Evolutionary conservation across 2,888 invertebrate species (phyloP), one percentile per base, ranked within the genome.

Genomic region (Leucophora obtusa): DNA sequence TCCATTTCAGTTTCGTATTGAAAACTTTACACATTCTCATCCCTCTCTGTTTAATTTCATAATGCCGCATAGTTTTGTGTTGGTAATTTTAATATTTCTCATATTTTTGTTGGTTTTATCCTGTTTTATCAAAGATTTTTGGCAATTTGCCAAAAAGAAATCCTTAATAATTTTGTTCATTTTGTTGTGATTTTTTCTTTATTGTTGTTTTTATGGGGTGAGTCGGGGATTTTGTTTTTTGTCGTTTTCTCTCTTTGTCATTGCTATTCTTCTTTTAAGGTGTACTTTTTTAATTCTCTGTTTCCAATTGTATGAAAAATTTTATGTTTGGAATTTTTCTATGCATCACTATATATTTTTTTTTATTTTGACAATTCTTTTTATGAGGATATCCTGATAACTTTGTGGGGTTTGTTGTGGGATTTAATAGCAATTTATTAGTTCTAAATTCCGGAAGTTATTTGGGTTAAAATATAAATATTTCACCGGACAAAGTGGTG

Each of bases 121-220:
- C 62, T 68, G 51, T 66, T 28, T 38, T 65, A 15, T 73, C 66
- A 33, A 70, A 50, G 18, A 58, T 35, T 78, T 79, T 59, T 75
- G 75, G 74, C 65, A 66, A 33, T 51, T 74, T 66, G 73, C 73
- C 77, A 77, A 73, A 65, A 56, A 60, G n/a, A 47, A 47, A 47
- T 47, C 54, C 21, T 28, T 51, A n/a, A 59, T 38, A 43, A 11
- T 53, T 56, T 58, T 28, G 17, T 14, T 15, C 17, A 14, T 66
- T 51, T 47, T 69, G 47, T 56, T 62, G 21, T 17, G 14, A n/a
- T 38, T 10, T 56, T 17, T 24, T 75, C 70, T 15, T 17, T 47
- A 38, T n/a, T 35, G 11, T 28, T 51, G 5, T 51, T 68, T 43
- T 74, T 68, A 51, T 71, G 60, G 21, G 65, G 18, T 74, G 68